Conservation (phyloP, 2,888 invertebrate species). For the Neocrepidodera transversa region DNA sequence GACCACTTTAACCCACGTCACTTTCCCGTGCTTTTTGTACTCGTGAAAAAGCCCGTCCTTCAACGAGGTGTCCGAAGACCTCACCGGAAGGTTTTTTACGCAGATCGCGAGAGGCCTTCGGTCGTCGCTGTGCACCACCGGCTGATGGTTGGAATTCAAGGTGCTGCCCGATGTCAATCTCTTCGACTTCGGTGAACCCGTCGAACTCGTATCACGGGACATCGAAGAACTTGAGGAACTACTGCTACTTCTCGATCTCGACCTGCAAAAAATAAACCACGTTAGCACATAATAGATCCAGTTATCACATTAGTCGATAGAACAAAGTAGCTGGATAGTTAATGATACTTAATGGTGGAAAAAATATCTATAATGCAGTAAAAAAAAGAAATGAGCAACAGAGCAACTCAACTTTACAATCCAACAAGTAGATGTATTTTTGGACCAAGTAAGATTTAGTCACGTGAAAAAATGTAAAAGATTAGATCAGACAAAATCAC, state of each 20-base stretch:
- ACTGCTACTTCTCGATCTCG: conserved; percentile 64
- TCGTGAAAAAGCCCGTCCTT: conserved; percentile 98
- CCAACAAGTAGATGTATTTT: too few relatives aligned
- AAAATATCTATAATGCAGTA: too few relatives aligned
- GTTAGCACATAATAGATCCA: too few relatives aligned
- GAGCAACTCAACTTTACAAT: too few relatives aligned
- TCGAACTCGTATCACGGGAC: conserved; percentile 67
- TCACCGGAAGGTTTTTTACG: conserved; percentile 87
- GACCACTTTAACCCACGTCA: conserved; percentile 88
- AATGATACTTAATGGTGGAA: too few relatives aligned
- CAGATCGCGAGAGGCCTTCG: conserved; percentile 87
- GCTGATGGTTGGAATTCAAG: conserved; percentile 49
- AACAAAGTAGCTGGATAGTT: too few relatives aligned
- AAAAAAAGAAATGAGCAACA: too few relatives aligned
- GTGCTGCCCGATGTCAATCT: conserved; percentile 51
- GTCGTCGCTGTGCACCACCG: conserved; percentile 65
- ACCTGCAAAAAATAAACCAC: conserved; percentile 49
- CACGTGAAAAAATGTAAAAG: too few relatives aligned
- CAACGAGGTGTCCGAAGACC: conserved; percentile 91
- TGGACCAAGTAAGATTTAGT: too few relatives aligned
- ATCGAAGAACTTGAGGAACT: conserved; percentile 69
- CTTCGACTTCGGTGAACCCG: conserved; percentile 67
- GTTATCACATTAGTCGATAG: too few relatives aligned
- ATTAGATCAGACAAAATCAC: too few relatives aligned
- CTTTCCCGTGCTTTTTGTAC: conserved; percentile 98